phyloP scores from a whole-genome alignment of 1,140 invertebrate species.

The Rhopalosiphum padi region DNA sequence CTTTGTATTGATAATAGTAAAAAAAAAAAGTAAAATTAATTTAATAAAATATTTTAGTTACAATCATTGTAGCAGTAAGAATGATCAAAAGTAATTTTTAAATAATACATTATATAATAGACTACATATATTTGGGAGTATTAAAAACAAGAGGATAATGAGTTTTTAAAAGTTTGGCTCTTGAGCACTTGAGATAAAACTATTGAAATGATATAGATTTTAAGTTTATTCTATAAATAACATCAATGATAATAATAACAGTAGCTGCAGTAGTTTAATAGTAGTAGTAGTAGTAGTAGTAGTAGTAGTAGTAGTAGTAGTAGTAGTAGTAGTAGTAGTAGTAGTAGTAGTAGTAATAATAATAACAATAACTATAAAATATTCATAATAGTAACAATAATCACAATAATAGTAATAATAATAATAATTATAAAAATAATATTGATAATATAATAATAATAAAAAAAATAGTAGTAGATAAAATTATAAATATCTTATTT shows the following conservation, averaged over 20 bases:
- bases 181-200: neutral
- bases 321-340: no score
- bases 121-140: neutral
- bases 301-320: neutral
- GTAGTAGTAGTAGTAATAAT: neutral
- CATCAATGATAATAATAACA: neutral
- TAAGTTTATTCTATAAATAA: slow-evolving; percentile 28
- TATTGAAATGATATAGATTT: neutral
- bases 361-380: neutral
- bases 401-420: no score
- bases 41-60: slow-evolving; percentile 33
- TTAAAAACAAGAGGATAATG: neutral
- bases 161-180: neutral
- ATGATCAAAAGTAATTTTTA: neutral
- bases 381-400: no score
- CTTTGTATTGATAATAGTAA: neutral
- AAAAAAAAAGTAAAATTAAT: neutral
- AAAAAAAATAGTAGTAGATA: neutral
- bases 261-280: neutral
- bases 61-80: slow-evolving; percentile 18
- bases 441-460: slow-evolving; percentile 23
- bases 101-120: neutral
- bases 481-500: slow-evolving; percentile 9
- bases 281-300: neutral
- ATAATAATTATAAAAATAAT: neutral